Conservation (phyloP, 2,888 invertebrate genomes). For the Gastrophysa polygoni region DNA sequence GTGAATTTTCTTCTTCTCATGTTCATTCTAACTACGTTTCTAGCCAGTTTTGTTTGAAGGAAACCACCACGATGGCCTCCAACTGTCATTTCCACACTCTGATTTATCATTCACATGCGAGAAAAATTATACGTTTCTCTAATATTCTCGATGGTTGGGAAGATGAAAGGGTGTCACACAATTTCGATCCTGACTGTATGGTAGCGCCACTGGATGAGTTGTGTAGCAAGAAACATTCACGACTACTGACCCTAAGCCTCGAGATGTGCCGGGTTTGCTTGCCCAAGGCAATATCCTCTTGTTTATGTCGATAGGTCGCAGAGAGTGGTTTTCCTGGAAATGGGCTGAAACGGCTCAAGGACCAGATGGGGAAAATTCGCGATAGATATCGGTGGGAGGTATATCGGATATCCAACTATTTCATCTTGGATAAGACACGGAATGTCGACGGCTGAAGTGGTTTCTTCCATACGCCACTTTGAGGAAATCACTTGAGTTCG, state of each 20-base stretch:
- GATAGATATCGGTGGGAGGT: neutral
- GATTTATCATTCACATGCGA: no score
- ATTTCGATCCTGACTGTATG: no score
- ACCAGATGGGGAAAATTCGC: neutral
- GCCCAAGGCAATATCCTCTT: slow-evolving; percentile 20
- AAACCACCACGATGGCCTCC: no score
- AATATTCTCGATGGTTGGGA: no score
- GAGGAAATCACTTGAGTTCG: no score
- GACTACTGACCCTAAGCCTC: slow-evolving; percentile 1
- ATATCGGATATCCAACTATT: neutral
- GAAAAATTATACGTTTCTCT: no score
- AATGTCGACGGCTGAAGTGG: neutral
- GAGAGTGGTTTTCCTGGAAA: slow-evolving; percentile 1
- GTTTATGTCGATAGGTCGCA: slow-evolving; percentile 20
- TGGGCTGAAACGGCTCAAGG: neutral
- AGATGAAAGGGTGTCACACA: no score
- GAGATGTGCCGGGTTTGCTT: neutral
- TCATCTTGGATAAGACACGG: no score
- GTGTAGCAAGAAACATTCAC: slow-evolving; percentile 5
- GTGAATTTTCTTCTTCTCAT: no score
- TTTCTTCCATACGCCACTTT: neutral
- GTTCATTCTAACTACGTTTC: no score
- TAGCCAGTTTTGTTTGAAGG: no score
- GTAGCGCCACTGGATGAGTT: neutral
- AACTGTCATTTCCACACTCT: no score